Evolutionary conservation across 2,797 vertebrate genomes (phyloP).

Genomic region (Parauchenoglanis ngamensis): DNA sequence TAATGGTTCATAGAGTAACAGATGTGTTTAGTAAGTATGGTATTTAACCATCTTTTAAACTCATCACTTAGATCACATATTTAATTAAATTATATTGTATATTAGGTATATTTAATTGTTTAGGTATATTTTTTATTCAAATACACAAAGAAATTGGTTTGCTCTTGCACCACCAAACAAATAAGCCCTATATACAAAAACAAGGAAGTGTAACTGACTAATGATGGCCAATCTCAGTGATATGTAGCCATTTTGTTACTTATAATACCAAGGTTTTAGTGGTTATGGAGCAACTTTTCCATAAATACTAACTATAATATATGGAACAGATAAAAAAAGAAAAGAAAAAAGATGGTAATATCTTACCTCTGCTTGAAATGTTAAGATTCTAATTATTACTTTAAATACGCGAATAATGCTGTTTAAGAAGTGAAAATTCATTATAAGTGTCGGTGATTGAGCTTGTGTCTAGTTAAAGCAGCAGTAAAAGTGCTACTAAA

Average conservation of each 20-base stretch:
- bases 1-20: too few relatives aligned
- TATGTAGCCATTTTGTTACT: background rate
- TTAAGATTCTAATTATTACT: background rate
- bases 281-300: background rate
- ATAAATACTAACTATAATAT: background rate
- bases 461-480: background rate
- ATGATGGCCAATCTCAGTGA: background rate
- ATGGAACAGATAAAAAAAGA: background rate
- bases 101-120: too few relatives aligned
- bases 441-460: background rate
- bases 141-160: too few relatives aligned
- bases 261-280: background rate
- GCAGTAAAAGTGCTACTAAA: background rate
- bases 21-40: too few relatives aligned
- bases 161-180: too few relatives aligned
- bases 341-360: too few relatives aligned
- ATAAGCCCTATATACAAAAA: too few relatives aligned
- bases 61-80: too few relatives aligned
- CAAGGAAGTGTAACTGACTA: background rate
- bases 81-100: too few relatives aligned
- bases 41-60: too few relatives aligned
- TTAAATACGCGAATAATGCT: background rate
- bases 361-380: background rate
- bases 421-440: background rate
- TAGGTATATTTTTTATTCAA: too few relatives aligned